phyloP scores from a whole-genome alignment of 2,797 vertebrate species.

The Gallinago nigripennis region DNA sequence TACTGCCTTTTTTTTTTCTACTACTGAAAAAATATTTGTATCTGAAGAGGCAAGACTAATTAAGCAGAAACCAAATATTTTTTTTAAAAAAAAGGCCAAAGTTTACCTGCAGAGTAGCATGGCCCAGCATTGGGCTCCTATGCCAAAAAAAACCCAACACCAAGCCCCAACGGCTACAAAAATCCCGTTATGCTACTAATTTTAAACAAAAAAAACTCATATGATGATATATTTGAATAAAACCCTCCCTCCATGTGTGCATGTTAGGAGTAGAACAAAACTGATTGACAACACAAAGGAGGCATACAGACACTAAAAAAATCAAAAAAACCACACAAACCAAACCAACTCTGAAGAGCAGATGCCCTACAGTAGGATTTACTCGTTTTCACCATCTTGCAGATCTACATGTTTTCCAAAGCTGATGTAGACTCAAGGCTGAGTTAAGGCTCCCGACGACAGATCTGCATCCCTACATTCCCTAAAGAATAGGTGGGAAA shows the following conservation, averaged over 20 bases:
- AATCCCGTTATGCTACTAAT: not conserved
- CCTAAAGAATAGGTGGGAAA: not conserved
- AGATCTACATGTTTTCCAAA: not conserved
- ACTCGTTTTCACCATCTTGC: not conserved
- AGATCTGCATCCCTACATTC: not conserved
- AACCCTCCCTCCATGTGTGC: accelerated
- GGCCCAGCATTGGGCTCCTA: not conserved
- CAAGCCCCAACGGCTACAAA: accelerated
- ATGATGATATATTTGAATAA: not conserved
- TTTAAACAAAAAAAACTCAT: not conserved
- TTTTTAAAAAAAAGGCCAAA: not conserved
- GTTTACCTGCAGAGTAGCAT: not conserved
- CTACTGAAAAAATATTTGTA: not conserved
- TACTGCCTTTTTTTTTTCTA: not conserved
- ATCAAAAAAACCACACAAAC: not conserved
- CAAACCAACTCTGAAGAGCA: not conserved
- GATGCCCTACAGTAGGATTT: not conserved
- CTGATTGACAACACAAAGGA: not conserved
- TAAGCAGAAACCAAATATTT: not conserved
- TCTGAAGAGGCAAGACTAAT: not conserved
- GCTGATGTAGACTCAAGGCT: not conserved
- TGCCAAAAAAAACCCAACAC: not conserved
- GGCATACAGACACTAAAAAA: not conserved
- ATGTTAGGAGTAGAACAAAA: not conserved
- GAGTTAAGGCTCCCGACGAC: not conserved